A percentile compares a stretch with the other conserved stretches of the same genome.
Evolutionary conservation across 35 echinoderm and acorn worm species (phyloP).

Genomic region (Strongylocentrotus purpuratus): DNA sequence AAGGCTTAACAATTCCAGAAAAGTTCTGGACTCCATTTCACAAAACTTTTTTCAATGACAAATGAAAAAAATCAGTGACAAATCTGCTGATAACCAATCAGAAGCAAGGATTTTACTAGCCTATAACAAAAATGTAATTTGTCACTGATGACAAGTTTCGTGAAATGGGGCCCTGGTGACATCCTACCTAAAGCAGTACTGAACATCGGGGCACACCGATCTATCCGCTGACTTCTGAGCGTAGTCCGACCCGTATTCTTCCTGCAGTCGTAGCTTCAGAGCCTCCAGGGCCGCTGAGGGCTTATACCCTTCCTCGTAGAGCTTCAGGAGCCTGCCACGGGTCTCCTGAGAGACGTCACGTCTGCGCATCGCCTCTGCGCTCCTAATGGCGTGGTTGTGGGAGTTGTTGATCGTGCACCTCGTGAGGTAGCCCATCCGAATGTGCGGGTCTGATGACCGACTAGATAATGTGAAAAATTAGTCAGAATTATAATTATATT

Average conservation of each 20-base stretch:
- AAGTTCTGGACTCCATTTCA: not conserved
- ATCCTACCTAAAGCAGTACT: conserved; percentile 41
- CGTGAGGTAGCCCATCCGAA: not conserved
- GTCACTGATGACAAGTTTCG: no score
- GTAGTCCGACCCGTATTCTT: not conserved
- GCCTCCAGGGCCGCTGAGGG: not conserved
- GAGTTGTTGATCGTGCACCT: not conserved
- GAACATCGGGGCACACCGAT: not conserved
- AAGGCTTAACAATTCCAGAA: no score
- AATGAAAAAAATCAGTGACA: not conserved
- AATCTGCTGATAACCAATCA: no score
- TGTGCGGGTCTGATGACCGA: not conserved
- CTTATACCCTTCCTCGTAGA: not conserved
- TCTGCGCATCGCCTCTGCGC: conserved; percentile 3
- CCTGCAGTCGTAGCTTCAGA: not conserved
- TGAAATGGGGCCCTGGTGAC: not conserved
- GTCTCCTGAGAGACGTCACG: conserved; percentile 43
- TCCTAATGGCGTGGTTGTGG: conserved; percentile 9
- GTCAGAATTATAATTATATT: no score
- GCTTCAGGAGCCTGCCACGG: not conserved
- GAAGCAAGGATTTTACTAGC: no score
- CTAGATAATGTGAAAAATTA: not conserved
- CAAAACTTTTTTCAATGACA: not conserved
- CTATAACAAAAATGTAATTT: not conserved
- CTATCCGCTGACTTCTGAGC: not conserved